phyloP scores from a whole-genome alignment of 2,888 invertebrate genomes.

The Tenthredo amoena region DNA sequence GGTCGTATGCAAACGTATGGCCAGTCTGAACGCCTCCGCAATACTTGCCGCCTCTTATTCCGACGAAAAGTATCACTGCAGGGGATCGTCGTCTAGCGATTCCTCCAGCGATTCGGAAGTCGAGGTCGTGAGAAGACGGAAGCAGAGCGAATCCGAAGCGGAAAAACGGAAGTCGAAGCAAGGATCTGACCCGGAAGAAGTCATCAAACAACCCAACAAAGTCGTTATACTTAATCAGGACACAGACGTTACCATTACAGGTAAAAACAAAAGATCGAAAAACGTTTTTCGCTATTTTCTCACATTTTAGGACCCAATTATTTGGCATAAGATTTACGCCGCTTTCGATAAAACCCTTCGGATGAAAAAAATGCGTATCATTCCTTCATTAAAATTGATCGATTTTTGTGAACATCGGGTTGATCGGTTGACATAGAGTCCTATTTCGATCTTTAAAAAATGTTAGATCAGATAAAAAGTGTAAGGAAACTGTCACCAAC shows the following conservation, averaged over 20 bases:
- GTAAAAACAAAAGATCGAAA: slow-evolving; percentile 59
- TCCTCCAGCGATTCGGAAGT: slow-evolving; percentile 78
- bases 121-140: slow-evolving; percentile 73
- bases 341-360: neutral
- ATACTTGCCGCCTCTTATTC: slow-evolving; percentile 93
- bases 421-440: neutral
- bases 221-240: slow-evolving; percentile 92
- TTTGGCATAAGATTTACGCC: neutral
- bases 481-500: too few relatives aligned
- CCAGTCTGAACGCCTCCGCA: slow-evolving; percentile 93
- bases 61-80: slow-evolving; percentile 82
- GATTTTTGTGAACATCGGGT: neutral
- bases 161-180: slow-evolving; percentile 71
- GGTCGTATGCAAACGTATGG: slow-evolving; percentile 94
- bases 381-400: neutral
- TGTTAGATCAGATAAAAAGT: neutral
- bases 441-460: neutral
- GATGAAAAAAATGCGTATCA: neutral
- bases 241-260: slow-evolving; percentile 93
- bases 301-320: neutral
- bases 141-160: slow-evolving; percentile 72
- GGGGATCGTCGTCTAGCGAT: slow-evolving; percentile 81
- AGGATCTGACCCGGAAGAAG: slow-evolving; percentile 71
- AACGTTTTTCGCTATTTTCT: slow-evolving; percentile 31
- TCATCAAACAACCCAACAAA: slow-evolving; percentile 75